Evolutionary conservation across 2,888 invertebrate genomes (phyloP), one percentile per base, ranked within the genome.

Genomic region (Melieria picta): DNA sequence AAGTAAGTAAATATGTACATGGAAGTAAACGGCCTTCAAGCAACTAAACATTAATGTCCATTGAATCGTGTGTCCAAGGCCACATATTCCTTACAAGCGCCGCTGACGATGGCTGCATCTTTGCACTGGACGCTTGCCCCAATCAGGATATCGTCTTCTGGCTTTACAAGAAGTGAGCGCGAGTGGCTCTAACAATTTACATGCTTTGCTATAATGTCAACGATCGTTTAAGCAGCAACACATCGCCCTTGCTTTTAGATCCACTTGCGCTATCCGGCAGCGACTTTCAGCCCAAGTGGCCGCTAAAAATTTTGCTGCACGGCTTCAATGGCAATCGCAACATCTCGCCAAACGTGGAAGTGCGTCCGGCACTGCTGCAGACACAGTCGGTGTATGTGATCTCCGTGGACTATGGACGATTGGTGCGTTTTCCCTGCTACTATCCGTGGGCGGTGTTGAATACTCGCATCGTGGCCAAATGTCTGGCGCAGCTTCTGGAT

Each of bases 301-400:
- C 89, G 0, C 81, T 91, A 1, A 90, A 90, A 78, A 85, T 92
- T 42, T 79, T 91, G 7, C 89, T 91, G 65, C 92, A 92, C 74
- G 92, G 91, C 0, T 91, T 90, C 76, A 90, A 90, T 0, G 91
- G 91, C 0, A 75, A 89, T 77, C 89, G 84, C 74, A 87, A 90
- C 77, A 89, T 85, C 74, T 87, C 90, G 0, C 91, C 91, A 0
- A 92, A 90, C 79, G 83, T 86, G 11, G 89, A 91, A 84, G 87
- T 91, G 64, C 86, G 91, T 73, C 90, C 90, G 89, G 90, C 88
- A 0, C 90, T 90, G 76, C 83, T 91, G 78, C 74, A 88, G 71
- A 86, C 88, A 62, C 89, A 88, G 63, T 81, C 89, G 45, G 89
- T 89, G 79, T 91, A 91, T 77, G 85, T 92, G 0, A 88, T 92